phyloP scores from a whole-genome alignment of 2,113 vertebrate genomes.

The Gasterosteus aculeatus region DNA sequence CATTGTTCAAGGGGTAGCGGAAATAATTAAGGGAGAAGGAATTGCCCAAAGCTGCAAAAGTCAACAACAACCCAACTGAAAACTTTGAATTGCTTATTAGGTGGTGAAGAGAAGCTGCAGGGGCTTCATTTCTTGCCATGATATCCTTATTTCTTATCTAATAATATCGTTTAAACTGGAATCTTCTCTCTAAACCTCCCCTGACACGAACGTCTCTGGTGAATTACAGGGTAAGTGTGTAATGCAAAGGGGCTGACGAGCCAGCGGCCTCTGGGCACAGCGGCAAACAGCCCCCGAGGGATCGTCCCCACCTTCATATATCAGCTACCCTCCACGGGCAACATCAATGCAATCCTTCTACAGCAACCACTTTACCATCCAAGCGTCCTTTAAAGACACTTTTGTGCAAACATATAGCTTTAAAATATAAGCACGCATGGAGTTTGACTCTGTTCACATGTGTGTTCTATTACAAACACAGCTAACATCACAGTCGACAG shows the following conservation, averaged over 20 bases:
- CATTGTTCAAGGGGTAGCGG: slow-evolving; percentile 40
- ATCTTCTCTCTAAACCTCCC: slow-evolving; percentile 34
- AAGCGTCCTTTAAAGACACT: neutral
- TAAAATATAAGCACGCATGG: neutral
- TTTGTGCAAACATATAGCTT: neutral
- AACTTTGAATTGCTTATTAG: slow-evolving; percentile 48
- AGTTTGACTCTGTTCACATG: no score
- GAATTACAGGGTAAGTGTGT: slow-evolving; percentile 49
- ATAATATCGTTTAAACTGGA: slow-evolving; percentile 33
- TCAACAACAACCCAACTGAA: slow-evolving; percentile 58
- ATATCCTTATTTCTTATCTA: slow-evolving; percentile 51
- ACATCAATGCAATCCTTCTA: slow-evolving; percentile 12
- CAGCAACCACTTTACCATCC: neutral
- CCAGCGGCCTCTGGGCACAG: slow-evolving; percentile 11
- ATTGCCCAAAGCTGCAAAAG: slow-evolving; percentile 54
- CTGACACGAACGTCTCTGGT: slow-evolving; percentile 40
- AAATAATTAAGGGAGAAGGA: slow-evolving; percentile 64
- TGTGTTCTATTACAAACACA: no score
- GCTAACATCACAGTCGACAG: neutral
- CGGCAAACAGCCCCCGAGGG: slow-evolving; percentile 36
- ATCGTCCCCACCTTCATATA: slow-evolving; percentile 24
- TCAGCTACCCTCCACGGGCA: slow-evolving; percentile 10
- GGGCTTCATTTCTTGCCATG: slow-evolving; percentile 34
- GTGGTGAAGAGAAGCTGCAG: slow-evolving; percentile 28
- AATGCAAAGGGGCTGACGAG: slow-evolving; percentile 39